Conservation (phyloP, 2,113 vertebrate genomes). For the Nannospalax galili region DNA sequence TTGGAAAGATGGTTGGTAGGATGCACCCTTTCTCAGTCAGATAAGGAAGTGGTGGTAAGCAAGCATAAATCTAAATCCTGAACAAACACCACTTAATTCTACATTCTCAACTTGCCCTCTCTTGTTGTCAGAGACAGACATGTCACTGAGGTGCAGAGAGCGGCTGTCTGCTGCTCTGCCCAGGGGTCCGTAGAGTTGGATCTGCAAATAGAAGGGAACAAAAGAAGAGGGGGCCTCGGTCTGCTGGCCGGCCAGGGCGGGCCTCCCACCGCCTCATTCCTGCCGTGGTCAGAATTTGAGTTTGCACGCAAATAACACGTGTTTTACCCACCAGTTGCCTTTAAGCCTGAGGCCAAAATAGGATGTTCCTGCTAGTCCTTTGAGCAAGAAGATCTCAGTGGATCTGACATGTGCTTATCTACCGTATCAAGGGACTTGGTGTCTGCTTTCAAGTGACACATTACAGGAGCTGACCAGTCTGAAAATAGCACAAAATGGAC, state of each 20-base stretch:
- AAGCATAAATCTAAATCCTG: background rate
- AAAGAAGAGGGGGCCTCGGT: background rate
- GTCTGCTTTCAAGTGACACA: background rate
- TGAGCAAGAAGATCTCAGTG: accelerated
- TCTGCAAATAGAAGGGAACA: background rate
- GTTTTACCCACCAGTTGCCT: background rate
- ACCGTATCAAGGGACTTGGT: background rate
- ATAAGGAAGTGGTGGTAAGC: background rate
- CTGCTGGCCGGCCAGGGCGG: background rate
- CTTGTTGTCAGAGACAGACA: background rate
- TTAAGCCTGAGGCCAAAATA: background rate
- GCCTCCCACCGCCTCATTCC: background rate
- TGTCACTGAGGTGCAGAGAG: background rate
- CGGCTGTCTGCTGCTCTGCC: background rate
- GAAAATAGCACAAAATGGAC: accelerated
- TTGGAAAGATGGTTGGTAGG: background rate
- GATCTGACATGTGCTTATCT: no score
- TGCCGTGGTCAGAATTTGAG: accelerated
- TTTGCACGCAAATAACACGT: background rate
- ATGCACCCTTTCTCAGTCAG: background rate
- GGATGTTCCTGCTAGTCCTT: background rate
- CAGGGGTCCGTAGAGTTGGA: accelerated
- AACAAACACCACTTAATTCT: background rate
- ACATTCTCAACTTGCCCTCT: background rate
- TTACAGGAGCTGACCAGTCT: background rate